phyloP scores from a whole-genome alignment of 2,113 vertebrate species.

The Hippoglossus stenolepis region DNA sequence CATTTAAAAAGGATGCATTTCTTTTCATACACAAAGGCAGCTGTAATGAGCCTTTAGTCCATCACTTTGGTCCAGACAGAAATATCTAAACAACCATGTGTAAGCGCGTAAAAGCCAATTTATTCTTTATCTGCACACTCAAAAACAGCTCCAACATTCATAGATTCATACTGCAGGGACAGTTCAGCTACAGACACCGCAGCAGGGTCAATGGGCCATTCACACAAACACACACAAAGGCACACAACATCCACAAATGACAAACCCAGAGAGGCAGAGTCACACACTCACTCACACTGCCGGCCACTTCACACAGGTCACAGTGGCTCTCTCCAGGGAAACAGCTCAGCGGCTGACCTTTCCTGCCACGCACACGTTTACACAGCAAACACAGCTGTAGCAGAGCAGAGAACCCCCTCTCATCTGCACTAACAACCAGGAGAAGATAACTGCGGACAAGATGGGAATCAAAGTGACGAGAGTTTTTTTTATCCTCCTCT shows the following conservation, averaged over 20 bases:
- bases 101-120: no score
- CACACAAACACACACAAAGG: background rate
- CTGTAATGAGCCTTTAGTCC: no score
- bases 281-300: background rate
- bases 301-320: conserved; percentile 30
- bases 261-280: background rate
- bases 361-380: conserved; percentile 29
- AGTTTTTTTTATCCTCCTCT: background rate
- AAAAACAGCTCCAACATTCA: background rate
- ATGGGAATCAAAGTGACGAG: background rate
- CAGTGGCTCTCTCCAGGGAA: conserved; percentile 31
- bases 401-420: background rate
- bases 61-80: no score
- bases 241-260: background rate
- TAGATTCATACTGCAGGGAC: conserved; percentile 12
- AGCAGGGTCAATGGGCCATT: conserved; percentile 29
- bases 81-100: no score
- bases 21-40: no score
- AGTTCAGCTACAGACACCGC: conserved; percentile 9
- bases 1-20: no score
- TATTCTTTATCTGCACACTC: no score
- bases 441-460: conserved; percentile 13
- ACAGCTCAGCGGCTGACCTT: conserved; percentile 46
- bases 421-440: conserved; percentile 9
- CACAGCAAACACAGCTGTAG: conserved; percentile 27